These are phyloP conservation scores for Leptosomus discolor DNA, from an alignment of 2,113 vertebrate genomes.

Conservation along the genomic window DNA sequence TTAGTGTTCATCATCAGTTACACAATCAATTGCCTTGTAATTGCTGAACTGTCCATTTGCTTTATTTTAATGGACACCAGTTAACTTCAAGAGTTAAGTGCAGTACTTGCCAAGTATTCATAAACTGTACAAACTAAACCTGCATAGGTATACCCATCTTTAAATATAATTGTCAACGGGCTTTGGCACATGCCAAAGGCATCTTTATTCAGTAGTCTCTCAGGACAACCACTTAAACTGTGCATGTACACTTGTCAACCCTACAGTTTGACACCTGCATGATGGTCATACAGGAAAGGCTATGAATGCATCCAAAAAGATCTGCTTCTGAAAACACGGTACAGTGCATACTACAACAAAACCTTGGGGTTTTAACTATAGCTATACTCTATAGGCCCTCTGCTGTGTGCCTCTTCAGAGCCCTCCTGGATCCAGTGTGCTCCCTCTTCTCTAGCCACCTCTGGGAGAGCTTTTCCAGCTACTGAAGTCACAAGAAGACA, in stretches of 20 bases:
- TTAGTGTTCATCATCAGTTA: not conserved
- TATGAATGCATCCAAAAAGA: not conserved
- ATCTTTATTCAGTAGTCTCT: not conserved
- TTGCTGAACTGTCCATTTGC: not conserved
- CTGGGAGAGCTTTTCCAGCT: not conserved
- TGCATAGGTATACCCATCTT: not conserved
- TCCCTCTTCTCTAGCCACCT: not conserved
- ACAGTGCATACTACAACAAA: not conserved
- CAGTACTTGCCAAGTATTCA: not conserved
- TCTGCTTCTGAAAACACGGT: not conserved
- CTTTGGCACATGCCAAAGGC: not conserved
- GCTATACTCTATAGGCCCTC: not conserved
- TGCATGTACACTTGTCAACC: not conserved
- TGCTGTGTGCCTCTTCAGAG: not conserved
- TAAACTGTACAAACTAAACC: not conserved
- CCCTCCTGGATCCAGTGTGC: not conserved
- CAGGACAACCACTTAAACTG: not conserved
- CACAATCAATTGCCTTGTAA: not conserved
- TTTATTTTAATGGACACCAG: not conserved
- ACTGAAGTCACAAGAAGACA: not conserved
- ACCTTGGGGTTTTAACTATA: not conserved
- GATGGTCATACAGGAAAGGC: not conserved
- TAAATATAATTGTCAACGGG: not conserved
- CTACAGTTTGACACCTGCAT: not conserved
- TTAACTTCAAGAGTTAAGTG: not conserved